Evolutionary conservation across 2,888 invertebrate genomes (phyloP), one percentile per base, ranked within the genome.

Genomic region (Alitta virens): DNA sequence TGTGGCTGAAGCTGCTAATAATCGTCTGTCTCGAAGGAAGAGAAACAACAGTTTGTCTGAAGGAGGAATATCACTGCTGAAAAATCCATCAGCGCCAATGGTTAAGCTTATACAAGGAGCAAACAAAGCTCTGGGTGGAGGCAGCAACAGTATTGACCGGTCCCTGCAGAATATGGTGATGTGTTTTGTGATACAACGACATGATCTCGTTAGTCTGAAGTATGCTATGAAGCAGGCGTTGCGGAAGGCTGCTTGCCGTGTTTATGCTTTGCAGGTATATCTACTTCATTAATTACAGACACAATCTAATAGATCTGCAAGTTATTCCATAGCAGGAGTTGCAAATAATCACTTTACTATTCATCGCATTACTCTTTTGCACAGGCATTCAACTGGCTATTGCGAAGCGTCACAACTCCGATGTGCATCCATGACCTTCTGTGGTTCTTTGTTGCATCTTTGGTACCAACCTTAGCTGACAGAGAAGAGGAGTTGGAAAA

Each of bases 401-500:
- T 98, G 52, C 87, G 94, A 57, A 93, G 91, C 58, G 91, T 94
- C 0, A 94, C 94, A 0, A 94, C 94, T 78, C 91, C 94, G 2
- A 89, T 90, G 2, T 91, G 93, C 77, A 86, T 98, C 23, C 96
- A 97, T 74, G 97, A 98, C 83, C 86, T 97, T 12, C 87, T 98
- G 80, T 97, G 97, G 97, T 95, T 94, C 91, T 94, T 96, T 79
- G 92, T 94, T 24, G 88, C 90, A 16, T 90, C 95, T 0, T 85
- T 96, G 43, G 62, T 71, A 5, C 62, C 66, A 33, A 52, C 72
- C 53, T 66, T 72, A 26, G 27, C 51, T 7, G 63, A 60, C 9
- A 43, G 24, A 21, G 86, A 87, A 46, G 82, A 83, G n/a, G 82
- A 83, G 16, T 84, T 85, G 63, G 86, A 73, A 53, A 85, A 74